Conservation (phyloP, 2,797 vertebrate species). For the Sciurus vulgaris region DNA sequence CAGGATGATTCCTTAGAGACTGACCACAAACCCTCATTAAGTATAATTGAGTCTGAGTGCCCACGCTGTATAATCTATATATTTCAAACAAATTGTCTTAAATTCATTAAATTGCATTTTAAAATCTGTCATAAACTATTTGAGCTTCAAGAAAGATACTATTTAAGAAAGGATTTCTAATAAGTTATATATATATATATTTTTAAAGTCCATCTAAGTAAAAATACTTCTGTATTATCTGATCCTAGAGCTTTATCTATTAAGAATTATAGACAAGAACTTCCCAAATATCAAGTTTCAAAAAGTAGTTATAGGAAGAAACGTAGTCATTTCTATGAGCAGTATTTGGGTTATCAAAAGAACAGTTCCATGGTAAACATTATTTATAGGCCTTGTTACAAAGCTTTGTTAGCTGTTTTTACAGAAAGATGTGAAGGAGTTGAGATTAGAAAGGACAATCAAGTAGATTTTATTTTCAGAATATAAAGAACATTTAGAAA, state of each 20-base stretch:
- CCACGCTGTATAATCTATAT: slow-evolving; percentile 51
- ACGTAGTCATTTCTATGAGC: not conserved
- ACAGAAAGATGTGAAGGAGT: slow-evolving; percentile 22
- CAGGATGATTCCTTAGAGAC: slow-evolving; percentile 9
- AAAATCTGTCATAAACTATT: slow-evolving; percentile 41
- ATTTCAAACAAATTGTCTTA: slow-evolving; percentile 66
- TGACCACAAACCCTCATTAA: slow-evolving; percentile 2
- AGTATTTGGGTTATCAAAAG: slow-evolving; percentile 57
- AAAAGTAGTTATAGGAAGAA: not conserved
- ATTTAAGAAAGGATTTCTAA: slow-evolving; percentile 73
- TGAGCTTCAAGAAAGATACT: slow-evolving; percentile 72
- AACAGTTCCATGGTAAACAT: slow-evolving; percentile 5
- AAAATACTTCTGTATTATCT: slow-evolving; percentile 42
- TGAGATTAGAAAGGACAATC: slow-evolving; percentile 74
- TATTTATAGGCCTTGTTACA: not conserved
- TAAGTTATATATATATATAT: slow-evolving; percentile 1
- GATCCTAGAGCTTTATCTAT: slow-evolving; percentile 62
- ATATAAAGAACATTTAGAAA: slow-evolving; percentile 55
- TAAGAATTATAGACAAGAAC: slow-evolving; percentile 48
- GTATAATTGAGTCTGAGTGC: slow-evolving; percentile 52
- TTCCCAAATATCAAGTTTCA: slow-evolving; percentile 34
- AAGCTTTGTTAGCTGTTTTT: slow-evolving; percentile 15
- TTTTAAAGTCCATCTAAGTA: slow-evolving; percentile 49
- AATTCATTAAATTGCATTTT: slow-evolving; percentile 67
- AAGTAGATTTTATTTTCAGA: slow-evolving; percentile 62